phyloP scores from a whole-genome alignment of 2,113 vertebrate genomes.

The Silurus glanis region DNA sequence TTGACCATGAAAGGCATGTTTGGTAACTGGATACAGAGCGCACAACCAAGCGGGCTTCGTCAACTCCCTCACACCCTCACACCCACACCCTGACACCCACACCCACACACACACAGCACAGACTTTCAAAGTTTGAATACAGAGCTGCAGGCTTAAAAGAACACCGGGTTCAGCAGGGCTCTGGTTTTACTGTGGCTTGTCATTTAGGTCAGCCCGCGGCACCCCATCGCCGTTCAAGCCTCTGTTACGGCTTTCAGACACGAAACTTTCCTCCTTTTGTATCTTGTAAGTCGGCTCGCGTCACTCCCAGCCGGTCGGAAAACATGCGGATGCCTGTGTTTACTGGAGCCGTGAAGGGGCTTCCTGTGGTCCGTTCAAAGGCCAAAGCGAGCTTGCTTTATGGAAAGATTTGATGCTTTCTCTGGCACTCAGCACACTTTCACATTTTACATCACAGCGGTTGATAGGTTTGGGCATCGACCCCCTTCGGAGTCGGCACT shows the following conservation, averaged over 20 bases:
- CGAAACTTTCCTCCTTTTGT: slow-evolving; percentile 1
- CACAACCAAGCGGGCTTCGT: slow-evolving; percentile 28
- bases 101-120: slow-evolving; percentile 17
- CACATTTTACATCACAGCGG: slow-evolving; percentile 48
- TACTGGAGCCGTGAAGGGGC: background rate
- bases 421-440: slow-evolving; percentile 46
- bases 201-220: slow-evolving; percentile 57
- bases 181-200: slow-evolving; percentile 58
- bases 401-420: slow-evolving; percentile 47
- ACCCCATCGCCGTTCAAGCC: slow-evolving; percentile 23
- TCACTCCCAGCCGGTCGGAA: slow-evolving; percentile 4
- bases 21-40: slow-evolving; percentile 53
- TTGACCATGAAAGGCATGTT: slow-evolving; percentile 50
- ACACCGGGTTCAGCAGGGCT: slow-evolving; percentile 43
- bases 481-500: slow-evolving; percentile 49
- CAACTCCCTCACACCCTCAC: slow-evolving; percentile 2
- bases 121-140: slow-evolving; percentile 25
- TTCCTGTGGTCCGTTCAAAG: slow-evolving; percentile 22
- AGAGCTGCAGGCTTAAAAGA: slow-evolving; percentile 38
- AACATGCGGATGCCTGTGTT: slow-evolving; percentile 17
- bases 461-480: slow-evolving; percentile 37
- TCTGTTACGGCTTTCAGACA: slow-evolving; percentile 42
- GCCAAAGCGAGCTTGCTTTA: background rate
- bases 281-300: background rate
- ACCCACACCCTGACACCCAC: slow-evolving; percentile 4